Evolutionary conservation across 2,113 vertebrate species (phyloP), one percentile per base, ranked within the genome.

Genomic region (Antigone vipio): DNA sequence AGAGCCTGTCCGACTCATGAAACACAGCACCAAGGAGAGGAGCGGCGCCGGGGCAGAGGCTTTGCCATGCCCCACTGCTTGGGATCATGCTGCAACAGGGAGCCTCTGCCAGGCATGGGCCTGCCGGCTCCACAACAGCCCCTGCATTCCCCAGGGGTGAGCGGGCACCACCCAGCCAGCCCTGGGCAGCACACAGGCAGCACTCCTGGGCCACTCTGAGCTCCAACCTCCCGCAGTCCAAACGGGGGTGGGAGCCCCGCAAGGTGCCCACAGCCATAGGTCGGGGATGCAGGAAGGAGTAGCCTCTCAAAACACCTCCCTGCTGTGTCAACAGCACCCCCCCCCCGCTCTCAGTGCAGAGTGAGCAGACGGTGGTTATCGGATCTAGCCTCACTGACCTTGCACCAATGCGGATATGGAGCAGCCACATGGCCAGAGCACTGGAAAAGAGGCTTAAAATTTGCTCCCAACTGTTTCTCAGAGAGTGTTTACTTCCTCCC

Each of bases 241-340:
- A 35, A 66, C 5, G 23, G n/a, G 0, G 0, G 10, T n/a, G 22
- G 22, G 24, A 88, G 29, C 7, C 47, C 47, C 1, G 0, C 2
- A 3, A 52, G 30, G 29, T 32, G 29, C 29, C 44, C 2, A 1
- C 0, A 1, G 72, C 17, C 26, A 30, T 32, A 64, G 30, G 30
- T 12, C 2, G 0, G 9, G 64, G 38, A 34, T n/a, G 12, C 18
- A 81, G 45, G 85, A 73, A 93, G 73, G 14, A 76, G 30, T 18
- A 69, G 42, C 16, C 9, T 56, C 18, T n/a, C 38, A 58, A 58
- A 58, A 12, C 16, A 49, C 24, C 81, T 89, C 42, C 55, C 30
- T 69, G 55, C 32, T 47, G 8, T 67, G n/a, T 44, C 69, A 63
- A 8, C 38, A 81, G 56, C 32, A 15, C 26, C 38, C 38, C 13